Evolutionary conservation across 2,888 invertebrate genomes (phyloP).

Genomic region (Pomacea canaliculata): DNA sequence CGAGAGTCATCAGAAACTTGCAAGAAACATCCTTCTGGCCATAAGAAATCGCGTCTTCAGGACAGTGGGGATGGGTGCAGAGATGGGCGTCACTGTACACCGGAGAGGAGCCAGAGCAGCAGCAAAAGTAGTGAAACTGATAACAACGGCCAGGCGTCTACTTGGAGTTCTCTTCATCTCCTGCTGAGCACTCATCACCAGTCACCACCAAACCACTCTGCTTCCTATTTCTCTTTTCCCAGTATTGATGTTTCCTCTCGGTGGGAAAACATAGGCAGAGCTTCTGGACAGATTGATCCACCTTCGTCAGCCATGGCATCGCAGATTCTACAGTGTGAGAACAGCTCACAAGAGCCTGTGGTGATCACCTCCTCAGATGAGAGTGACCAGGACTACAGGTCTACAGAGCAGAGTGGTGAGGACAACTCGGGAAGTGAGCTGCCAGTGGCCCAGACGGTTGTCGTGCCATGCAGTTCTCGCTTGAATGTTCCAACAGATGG

Average conservation of each 20-base stretch:
- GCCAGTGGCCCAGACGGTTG: conserved; percentile 18
- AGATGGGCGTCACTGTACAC: not conserved
- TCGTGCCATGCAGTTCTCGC: conserved; percentile 20
- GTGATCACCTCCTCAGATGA: conserved; percentile 19
- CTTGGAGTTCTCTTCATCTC: no score
- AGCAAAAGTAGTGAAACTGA: no score
- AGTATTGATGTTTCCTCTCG: not conserved
- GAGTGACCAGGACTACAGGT: conserved; percentile 4
- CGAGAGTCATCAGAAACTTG: conserved; percentile 11
- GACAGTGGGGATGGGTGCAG: not conserved
- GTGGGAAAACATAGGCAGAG: conserved; percentile 17
- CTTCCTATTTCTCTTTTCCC: not conserved
- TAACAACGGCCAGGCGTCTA: no score
- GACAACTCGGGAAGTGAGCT: not conserved
- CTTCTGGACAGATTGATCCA: conserved; percentile 3
- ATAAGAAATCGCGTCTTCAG: conserved; percentile 43
- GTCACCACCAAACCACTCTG: not conserved
- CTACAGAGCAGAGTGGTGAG: not conserved
- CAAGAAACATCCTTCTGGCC: conserved; percentile 64
- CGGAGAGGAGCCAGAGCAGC: no score
- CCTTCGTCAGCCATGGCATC: not conserved
- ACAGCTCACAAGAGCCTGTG: conserved; percentile 9
- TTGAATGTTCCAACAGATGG: conserved; percentile 11
- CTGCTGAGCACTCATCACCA: not conserved
- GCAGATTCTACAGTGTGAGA: not conserved